Evolutionary conservation across 1,140 invertebrate genomes (phyloP), one percentile per base, ranked within the genome.

Genomic region (Papilio xuthus): DNA sequence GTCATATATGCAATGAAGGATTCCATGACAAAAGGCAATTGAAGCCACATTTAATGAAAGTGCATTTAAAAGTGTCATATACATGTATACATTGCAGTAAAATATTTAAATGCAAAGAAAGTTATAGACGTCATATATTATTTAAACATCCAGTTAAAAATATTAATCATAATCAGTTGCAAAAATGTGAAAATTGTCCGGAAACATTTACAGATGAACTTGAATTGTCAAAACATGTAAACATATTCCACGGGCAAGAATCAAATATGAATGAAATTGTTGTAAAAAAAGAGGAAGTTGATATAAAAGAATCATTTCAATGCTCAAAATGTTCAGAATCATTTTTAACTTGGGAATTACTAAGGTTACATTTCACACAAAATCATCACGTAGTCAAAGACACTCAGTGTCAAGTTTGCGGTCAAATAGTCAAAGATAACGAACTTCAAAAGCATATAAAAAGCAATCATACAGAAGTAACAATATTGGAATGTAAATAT

Each of bases 381-480:
- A 91, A 86, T 26, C 92, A 93, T 78, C 85, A 88, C 53, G 82
- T 84, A 18, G 77, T 83, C 0, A 75, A 86, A 37, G 84, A 90
- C 23, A 90, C 89, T 0, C 92, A 93, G 73, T 93, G 92, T 79
- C 92, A 92, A 78, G 86, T 90, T n/a, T 93, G 92, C 60, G 92
- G 92, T 2, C 86, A 93, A 81, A 85, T 93, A 63, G 26, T 93
- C 4, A 82, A 85, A 0, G 82, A 80, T 0, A 87, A 82, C 10
- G 88, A 91, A 72, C 69, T 93, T n/a, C 84, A 89, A 72, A 93
- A 90, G 63, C 92, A 93, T 78, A 92, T 93, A 7, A 92, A 93
- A 82, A 67, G 9, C 9, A 50, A 41, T 4, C 89, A 92, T 56
- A 88, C 83, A n/a, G 83, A n/a, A 37, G 10, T 86, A 12, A 86